Percentiles rank a stretch among this genome's conserved stretches.
These are phyloP conservation scores for Hymenopus coronatus DNA, from an alignment of 2,888 invertebrate genomes.

Conservation along the genomic window DNA sequence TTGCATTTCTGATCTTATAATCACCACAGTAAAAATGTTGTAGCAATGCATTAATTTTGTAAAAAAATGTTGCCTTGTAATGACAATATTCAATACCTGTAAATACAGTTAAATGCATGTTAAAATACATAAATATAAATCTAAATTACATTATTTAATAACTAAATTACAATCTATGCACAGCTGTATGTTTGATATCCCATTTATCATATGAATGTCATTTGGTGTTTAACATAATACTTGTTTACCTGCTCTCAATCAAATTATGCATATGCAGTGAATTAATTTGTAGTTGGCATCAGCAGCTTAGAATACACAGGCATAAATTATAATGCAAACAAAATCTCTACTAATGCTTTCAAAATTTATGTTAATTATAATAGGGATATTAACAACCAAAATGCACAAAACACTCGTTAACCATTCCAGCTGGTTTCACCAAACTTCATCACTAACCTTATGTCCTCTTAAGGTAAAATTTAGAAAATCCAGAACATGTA, in stretches of 20 bases:
- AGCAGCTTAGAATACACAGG: not conserved
- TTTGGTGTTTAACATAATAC: not conserved
- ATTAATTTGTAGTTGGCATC: not conserved
- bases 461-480: too few relatives aligned
- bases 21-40: not conserved
- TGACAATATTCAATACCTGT: not conserved
- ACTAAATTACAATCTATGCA: not conserved
- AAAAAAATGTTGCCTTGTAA: not conserved
- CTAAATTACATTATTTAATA: not conserved
- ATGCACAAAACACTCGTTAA: too few relatives aligned
- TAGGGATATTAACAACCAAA: too few relatives aligned
- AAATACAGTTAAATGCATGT: not conserved
- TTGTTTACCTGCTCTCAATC: not conserved
- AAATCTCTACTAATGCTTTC: too few relatives aligned
- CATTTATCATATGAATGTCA: not conserved
- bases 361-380: too few relatives aligned
- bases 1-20: not conserved
- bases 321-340: too few relatives aligned
- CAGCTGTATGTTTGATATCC: not conserved
- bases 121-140: not conserved
- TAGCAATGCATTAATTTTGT: not conserved
- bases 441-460: too few relatives aligned
- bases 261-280: not conserved
- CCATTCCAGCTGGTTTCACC: too few relatives aligned
- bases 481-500: too few relatives aligned